These are phyloP conservation scores for Carposina sasakii DNA, from an alignment of 1,140 invertebrate genomes.

Conservation along the genomic window DNA sequence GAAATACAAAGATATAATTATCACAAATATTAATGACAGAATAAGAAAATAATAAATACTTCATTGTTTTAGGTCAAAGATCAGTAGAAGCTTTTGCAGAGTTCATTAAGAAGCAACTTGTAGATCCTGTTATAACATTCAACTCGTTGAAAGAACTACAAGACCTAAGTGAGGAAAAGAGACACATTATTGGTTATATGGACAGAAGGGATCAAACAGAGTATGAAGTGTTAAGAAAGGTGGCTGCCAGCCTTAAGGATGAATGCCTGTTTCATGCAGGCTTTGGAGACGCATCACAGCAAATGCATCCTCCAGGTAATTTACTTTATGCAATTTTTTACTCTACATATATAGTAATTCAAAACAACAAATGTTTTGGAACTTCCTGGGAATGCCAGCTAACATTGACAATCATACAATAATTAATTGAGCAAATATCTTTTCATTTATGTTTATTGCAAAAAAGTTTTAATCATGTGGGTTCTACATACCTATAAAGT, in stretches of 20 bases:
- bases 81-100: slow-evolving; percentile 86
- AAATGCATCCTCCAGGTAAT: slow-evolving; percentile 86
- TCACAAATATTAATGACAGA: slow-evolving; percentile 9
- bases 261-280: slow-evolving; percentile 96
- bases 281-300: slow-evolving; percentile 87
- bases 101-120: slow-evolving; percentile 92
- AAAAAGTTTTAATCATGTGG: too few species aligned
- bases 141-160: slow-evolving; percentile 82
- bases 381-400: too few species aligned
- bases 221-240: slow-evolving; percentile 85
- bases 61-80: slow-evolving; percentile 66
- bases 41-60: slow-evolving; percentile 1
- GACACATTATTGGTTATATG: slow-evolving; percentile 96
- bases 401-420: too few species aligned
- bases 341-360: too few species aligned
- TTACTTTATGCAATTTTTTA: too few species aligned
- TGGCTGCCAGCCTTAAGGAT: slow-evolving; percentile 92
- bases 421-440: too few species aligned
- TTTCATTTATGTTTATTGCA: too few species aligned
- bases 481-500: too few species aligned
- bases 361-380: too few species aligned
- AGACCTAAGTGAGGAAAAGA: slow-evolving; percentile 89
- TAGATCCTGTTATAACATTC: slow-evolving; percentile 91
- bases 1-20: too few species aligned
- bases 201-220: slow-evolving; percentile 85